phyloP scores from a whole-genome alignment of 2,797 vertebrate genomes.

The Malacoraja senta region DNA sequence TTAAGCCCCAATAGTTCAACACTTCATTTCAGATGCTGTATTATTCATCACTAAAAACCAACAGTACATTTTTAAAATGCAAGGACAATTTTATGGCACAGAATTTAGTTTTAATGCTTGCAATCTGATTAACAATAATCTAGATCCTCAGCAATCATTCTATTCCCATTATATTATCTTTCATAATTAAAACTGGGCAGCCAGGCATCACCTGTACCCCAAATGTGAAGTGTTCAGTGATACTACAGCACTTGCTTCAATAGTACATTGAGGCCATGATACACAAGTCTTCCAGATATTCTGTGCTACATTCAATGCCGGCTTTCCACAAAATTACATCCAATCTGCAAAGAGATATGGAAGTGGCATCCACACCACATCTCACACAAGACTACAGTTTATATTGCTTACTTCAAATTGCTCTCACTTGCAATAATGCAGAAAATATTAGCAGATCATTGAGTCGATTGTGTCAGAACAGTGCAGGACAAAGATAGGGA shows the following conservation, averaged over 20 bases:
- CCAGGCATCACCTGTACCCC: background rate
- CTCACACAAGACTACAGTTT: background rate
- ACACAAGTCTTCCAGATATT: background rate
- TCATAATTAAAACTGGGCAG: background rate
- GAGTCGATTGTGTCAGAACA: background rate
- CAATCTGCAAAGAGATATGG: background rate
- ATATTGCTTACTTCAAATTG: background rate
- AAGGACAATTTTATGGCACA: background rate
- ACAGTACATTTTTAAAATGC: background rate
- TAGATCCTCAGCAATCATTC: background rate
- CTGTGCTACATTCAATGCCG: background rate
- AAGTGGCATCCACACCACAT: background rate
- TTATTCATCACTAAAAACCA: background rate
- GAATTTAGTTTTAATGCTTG: background rate
- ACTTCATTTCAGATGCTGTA: background rate
- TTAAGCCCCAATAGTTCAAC: background rate
- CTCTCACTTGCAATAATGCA: background rate
- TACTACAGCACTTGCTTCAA: background rate
- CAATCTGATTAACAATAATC: background rate
- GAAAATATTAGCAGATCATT: background rate
- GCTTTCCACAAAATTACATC: background rate
- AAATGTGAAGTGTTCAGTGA: no score
- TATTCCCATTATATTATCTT: background rate
- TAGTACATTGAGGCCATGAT: background rate
- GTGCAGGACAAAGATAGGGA: background rate